These are phyloP conservation scores for Clarias platycephalus DNA, from an alignment of 2,797 vertebrate genomes.

Conservation along the genomic window DNA sequence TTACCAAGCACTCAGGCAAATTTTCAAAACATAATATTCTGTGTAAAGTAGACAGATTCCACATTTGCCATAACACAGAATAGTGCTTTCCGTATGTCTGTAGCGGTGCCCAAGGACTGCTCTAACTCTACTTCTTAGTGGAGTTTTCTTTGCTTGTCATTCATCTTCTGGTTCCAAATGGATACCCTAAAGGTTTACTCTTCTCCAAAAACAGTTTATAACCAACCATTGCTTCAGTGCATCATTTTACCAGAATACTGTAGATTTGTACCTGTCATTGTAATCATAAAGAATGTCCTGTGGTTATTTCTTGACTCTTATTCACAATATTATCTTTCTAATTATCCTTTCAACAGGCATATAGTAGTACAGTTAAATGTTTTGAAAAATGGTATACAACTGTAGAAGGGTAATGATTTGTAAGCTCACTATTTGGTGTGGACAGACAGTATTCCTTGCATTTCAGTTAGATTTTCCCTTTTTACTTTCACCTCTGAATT, in stretches of 20 bases:
- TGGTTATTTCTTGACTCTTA: neutral
- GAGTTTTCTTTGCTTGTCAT: neutral
- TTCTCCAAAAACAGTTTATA: neutral
- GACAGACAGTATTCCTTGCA: neutral
- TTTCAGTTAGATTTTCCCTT: neutral
- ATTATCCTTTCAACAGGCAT: neutral
- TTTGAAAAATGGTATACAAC: neutral
- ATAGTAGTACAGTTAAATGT: neutral
- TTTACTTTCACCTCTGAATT: neutral
- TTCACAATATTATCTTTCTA: neutral
- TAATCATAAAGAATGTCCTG: neutral
- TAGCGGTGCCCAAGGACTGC: constrained; percentile 19
- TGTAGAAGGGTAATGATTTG: neutral
- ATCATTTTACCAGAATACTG: neutral
- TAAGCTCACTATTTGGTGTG: neutral
- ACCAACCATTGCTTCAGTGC: neutral
- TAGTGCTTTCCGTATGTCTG: constrained; percentile 4
- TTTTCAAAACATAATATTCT: constrained; percentile 23
- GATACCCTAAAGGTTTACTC: neutral
- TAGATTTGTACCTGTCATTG: neutral
- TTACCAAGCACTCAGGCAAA: neutral
- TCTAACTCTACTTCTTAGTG: neutral
- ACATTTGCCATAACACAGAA: neutral
- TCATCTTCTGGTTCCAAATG: neutral
- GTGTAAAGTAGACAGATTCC: constrained; percentile 7